A percentile compares a stretch with the other conserved stretches of the same genome.
These are phyloP conservation scores for Theocolax elegans DNA, from an alignment of 1,140 invertebrate genomes.

Conservation along the genomic window DNA sequence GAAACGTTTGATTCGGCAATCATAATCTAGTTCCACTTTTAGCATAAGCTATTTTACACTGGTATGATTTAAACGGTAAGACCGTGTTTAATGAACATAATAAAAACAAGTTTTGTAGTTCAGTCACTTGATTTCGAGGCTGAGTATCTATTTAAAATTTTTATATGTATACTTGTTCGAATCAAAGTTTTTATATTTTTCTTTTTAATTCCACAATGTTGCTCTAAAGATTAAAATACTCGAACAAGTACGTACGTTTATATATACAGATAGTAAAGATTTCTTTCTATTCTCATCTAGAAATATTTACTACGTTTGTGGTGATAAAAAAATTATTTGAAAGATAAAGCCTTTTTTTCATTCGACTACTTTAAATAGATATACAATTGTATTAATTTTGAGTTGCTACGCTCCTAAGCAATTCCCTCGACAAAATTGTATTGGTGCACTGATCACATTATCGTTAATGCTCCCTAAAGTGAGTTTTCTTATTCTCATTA, in stretches of 20 bases:
- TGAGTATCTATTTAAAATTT: background rate
- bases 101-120: constrained; percentile 11
- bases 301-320: constrained; percentile 14
- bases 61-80: constrained; percentile 2
- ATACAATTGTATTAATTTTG: constrained; percentile 19
- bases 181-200: background rate
- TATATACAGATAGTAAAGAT: constrained; percentile 11
- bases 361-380: constrained; percentile 29
- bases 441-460: constrained; percentile 51
- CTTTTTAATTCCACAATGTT: background rate
- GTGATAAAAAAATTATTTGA: constrained; percentile 25
- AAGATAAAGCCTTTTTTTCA: constrained; percentile 1
- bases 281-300: background rate
- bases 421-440: constrained; percentile 52
- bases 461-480: constrained; percentile 48
- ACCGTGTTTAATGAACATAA: background rate
- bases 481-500: constrained; percentile 14
- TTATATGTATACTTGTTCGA: constrained; percentile 1
- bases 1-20: constrained; percentile 19
- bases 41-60: constrained; percentile 41
- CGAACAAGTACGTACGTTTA: constrained; percentile 14
- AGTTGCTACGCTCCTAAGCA: constrained; percentile 52
- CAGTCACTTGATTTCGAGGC: constrained; percentile 18
- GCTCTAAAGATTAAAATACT: background rate
- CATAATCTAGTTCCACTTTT: constrained; percentile 42